Conservation (phyloP, 2,113 vertebrate species). For the Sylvilagus bachmani region DNA sequence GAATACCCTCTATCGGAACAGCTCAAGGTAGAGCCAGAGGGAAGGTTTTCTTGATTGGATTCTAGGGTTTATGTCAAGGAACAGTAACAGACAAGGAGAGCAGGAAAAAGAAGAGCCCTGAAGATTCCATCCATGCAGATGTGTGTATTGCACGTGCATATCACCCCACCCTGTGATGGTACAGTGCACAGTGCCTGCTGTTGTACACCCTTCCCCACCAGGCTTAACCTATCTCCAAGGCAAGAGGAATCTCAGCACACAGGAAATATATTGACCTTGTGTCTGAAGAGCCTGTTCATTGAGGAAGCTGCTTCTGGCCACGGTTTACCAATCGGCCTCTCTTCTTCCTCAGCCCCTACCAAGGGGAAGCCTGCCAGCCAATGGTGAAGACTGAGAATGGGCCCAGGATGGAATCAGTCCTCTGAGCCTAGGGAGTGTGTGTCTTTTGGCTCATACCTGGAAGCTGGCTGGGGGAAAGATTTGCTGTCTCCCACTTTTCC, state of each 20-base stretch:
- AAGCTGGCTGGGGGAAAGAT: neutral
- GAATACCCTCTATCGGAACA: neutral
- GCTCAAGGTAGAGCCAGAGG: neutral
- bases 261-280: no score
- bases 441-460: neutral
- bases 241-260: neutral
- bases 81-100: neutral
- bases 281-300: neutral
- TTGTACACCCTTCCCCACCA: no score
- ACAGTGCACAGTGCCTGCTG: no score
- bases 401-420: neutral
- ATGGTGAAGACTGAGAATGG: neutral
- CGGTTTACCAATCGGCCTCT: neutral
- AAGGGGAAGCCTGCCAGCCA: neutral
- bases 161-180: neutral
- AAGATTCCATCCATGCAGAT: neutral
- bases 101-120: neutral
- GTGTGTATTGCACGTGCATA: neutral
- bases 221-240: neutral
- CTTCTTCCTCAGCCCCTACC: neutral
- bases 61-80: conserved; percentile 45
- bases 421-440: neutral
- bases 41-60: conserved; percentile 23
- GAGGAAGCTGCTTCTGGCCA: neutral
- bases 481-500: neutral